Percentiles rank a stretch among this genome's conserved stretches.
These are phyloP conservation scores for Dolomedes plantarius DNA, from an alignment of 2,888 invertebrate genomes.

Conservation along the genomic window DNA sequence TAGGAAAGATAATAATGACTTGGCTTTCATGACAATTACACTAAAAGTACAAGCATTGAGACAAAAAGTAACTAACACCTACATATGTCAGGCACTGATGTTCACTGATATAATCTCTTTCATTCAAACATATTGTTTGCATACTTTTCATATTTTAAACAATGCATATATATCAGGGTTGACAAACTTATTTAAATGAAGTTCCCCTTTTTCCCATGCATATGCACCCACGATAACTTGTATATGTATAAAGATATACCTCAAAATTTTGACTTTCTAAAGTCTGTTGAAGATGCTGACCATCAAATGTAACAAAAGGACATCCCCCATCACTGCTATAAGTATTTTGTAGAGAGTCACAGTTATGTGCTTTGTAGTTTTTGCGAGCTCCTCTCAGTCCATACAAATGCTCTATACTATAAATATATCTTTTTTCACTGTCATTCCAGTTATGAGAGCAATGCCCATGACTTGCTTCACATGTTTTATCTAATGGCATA, in stretches of 20 bases:
- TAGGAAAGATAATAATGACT: no score
- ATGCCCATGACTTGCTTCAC: conserved; percentile 45
- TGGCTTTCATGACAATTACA: no score
- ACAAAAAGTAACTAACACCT: no score
- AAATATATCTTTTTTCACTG: conserved; percentile 81
- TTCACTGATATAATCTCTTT: no score
- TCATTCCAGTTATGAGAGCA: conserved; percentile 83
- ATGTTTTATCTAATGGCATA: conserved; percentile 77
- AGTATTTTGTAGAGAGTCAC: conserved; percentile 80
- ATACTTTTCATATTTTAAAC: no score
- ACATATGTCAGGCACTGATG: no score
- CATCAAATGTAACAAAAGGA: conserved; percentile 78
- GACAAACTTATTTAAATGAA: no score
- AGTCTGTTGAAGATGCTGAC: conserved; percentile 7
- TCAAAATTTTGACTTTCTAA: conserved; percentile 2
- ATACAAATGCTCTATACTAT: conserved; percentile 85
- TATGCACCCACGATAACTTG: no score
- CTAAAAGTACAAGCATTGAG: no score
- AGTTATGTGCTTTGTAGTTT: conserved; percentile 81
- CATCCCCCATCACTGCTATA: conserved; percentile 81
- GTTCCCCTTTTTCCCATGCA: no score
- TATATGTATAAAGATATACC: conserved; percentile 2
- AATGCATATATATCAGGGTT: no score
- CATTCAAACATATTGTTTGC: no score
- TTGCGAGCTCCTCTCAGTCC: conserved; percentile 84